These are phyloP conservation scores for Odocoileus virginianus DNA, from an alignment of 2,113 vertebrate species.

Conservation along the genomic window DNA sequence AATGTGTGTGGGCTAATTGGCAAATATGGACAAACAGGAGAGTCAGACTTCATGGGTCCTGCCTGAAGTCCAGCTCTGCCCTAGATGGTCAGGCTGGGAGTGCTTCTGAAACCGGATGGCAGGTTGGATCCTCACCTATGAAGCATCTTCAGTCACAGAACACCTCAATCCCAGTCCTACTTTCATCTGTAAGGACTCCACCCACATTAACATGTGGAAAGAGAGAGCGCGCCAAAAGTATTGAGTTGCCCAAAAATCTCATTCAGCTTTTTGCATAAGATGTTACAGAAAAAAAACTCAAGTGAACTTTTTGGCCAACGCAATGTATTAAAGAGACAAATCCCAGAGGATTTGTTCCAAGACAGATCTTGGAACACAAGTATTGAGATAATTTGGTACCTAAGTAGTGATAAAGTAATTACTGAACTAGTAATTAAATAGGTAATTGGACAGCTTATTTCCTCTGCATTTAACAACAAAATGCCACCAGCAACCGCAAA, in stretches of 20 bases:
- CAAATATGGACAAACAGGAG: not conserved
- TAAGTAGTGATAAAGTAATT: not conserved
- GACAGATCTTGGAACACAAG: not conserved
- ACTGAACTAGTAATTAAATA: not conserved
- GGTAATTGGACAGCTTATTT: not conserved
- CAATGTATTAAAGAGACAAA: not conserved
- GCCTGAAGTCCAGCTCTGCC: rapidly evolving
- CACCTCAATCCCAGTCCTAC: not conserved
- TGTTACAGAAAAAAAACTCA: not conserved
- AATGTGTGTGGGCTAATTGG: not conserved
- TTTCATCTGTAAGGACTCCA: rapidly evolving
- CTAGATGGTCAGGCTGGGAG: too few species aligned
- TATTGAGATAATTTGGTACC: not conserved
- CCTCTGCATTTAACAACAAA: not conserved
- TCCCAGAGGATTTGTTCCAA: not conserved
- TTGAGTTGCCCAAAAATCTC: not conserved
- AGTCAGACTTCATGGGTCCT: not conserved
- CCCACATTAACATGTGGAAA: not conserved
- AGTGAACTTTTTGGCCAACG: not conserved
- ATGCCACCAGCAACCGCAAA: not conserved
- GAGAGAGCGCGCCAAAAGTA: rapidly evolving
- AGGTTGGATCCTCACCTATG: rapidly evolving
- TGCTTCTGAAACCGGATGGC: rapidly evolving
- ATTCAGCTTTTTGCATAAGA: not conserved
- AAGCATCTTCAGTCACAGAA: not conserved